Evolutionary conservation across 2,888 invertebrate species (phyloP), one percentile per base, ranked within the genome.

Genomic region (Halocaridina rubra): DNA sequence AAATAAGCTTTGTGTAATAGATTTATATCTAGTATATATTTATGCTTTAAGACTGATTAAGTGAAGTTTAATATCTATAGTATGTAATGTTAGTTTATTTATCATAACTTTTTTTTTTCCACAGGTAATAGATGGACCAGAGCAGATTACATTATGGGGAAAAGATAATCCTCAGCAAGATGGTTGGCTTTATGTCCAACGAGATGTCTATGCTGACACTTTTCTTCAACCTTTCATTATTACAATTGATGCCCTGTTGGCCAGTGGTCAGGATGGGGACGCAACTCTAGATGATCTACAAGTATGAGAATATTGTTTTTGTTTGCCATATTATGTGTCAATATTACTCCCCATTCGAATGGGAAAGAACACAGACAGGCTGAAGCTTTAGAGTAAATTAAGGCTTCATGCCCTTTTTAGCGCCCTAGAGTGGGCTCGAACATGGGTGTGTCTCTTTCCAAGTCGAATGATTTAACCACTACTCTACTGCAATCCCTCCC

Each of bases 281-380:
- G 82, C 76, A 24, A 81, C 86, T 2, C 16, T 86, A 30, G 86
- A 86, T 75, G 81, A 86, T 39, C 22, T 86, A 7, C 39, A 57
- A 61, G 86, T 79, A 46, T 53, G 79, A 29, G 16, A 5, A 67
- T 22, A n/a, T 29, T 67, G 67, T 64, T 53, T 53, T 53, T 53
- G 0, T 53, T 53, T 53, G 13, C 46, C 46, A n/a, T n/a, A n/a
- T n/a, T n/a, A n/a, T n/a, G n/a, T n/a, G n/a, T n/a, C n/a, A n/a
- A n/a, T n/a, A n/a, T n/a, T n/a, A n/a, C n/a, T n/a, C n/a, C n/a
- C n/a, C n/a, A n/a, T n/a, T n/a, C n/a, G n/a, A n/a, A n/a, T n/a
- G n/a, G n/a, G n/a, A n/a, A n/a, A n/a, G n/a, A n/a, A n/a, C n/a
- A n/a, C n/a, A n/a, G n/a, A n/a, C n/a, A n/a, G n/a, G n/a, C n/a